Evolutionary conservation across 2,113 vertebrate species (phyloP).

Genomic region (Corythornis madagascariensis): DNA sequence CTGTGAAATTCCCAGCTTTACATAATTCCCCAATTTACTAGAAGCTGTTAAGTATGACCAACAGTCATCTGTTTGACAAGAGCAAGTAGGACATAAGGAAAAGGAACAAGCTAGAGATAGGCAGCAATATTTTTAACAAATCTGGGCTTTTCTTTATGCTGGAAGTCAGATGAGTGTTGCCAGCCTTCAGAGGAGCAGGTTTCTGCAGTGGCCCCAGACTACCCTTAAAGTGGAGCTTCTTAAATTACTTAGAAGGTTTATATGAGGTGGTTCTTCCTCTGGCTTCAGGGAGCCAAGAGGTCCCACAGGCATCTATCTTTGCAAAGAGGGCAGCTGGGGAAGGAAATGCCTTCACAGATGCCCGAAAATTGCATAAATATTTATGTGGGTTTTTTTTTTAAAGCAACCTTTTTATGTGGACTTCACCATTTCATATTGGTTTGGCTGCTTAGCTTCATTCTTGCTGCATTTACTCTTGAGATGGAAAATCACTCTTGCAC

Average conservation of each 20-base stretch:
- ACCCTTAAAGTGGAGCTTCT: background rate
- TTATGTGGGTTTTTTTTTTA: background rate
- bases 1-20: constrained; percentile 57
- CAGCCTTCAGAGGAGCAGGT: background rate
- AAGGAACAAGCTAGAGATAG: background rate
- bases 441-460: background rate
- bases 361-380: background rate
- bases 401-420: background rate
- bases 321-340: background rate
- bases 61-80: constrained; percentile 34
- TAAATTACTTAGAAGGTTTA: background rate
- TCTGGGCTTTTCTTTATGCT: background rate
- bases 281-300: background rate
- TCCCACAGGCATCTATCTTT: background rate
- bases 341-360: background rate
- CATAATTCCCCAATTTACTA: constrained; percentile 18
- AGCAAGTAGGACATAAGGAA: constrained; percentile 26
- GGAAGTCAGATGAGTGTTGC: background rate
- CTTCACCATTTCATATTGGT: background rate
- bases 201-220: background rate
- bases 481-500: background rate
- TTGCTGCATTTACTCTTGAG: background rate
- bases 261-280: background rate
- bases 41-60: constrained; percentile 50
- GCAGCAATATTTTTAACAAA: constrained; percentile 21